Base-by-base conservation (phyloP, 2,797 vertebrate genomes). In the Huso huso region DNA sequence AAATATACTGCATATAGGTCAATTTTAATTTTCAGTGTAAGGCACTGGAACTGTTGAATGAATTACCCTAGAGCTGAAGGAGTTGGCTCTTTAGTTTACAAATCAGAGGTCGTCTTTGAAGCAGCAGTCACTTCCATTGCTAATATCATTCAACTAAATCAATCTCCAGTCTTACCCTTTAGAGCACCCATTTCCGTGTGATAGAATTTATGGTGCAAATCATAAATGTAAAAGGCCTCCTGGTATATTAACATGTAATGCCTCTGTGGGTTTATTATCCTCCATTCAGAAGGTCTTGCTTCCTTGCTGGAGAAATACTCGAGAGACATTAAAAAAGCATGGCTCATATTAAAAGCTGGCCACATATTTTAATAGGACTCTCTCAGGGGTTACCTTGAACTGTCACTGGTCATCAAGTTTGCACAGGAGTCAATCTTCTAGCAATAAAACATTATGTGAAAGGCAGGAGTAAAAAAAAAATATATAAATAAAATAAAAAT, bases 181-280 rank as follows among this genome's bases (percentile, higher is more conserved):
- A 57, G 66, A 63, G 65, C 57, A 67, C 18, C 68, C 58, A 55
- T 77, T 75, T 71, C 64, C 67, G 66, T 60, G 57, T 62, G 66
- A 68, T 62, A 70, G 37, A 72, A 74, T 76, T 70, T 77, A 75
- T 66, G 68, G 59, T 63, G 48, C 8, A 11, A 53, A 57, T 71
- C 65, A 72, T 79, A 73, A 81, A 71, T 58, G 48, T 73, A 64
- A 62, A 72, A 69, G 74, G 60, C 66, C 48, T 53, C 78, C 65
- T 71, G 64, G 65, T 68, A 77, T 75, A 72, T 78, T 79, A 78
- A 75, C 76, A 11, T 8, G 62, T 55, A 10, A 61, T 63, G 37
- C 51, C 48, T 8, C 64, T 23, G 64, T 13, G 12, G 51, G 51
- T 58, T 49, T 57, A 65, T 66, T 62, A 70, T 7, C 13, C 6